phyloP scores from a whole-genome alignment of 1,140 invertebrate genomes.

The Telenomus remus region DNA sequence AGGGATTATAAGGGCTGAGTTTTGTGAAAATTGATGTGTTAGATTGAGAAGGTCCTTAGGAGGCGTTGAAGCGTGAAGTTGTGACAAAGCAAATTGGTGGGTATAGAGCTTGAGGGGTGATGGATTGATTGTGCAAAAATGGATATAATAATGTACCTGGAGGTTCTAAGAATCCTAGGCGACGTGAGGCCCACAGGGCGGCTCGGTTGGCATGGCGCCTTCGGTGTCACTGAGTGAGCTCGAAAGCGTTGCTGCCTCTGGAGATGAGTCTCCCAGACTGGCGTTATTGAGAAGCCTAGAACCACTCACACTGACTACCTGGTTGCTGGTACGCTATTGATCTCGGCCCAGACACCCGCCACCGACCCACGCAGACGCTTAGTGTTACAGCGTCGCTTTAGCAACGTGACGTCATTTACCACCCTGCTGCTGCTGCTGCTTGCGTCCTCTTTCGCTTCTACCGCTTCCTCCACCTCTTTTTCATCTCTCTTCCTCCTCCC shows the following conservation, averaged over 20 bases:
- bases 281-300: slow-evolving; percentile 69
- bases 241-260: slow-evolving; percentile 68
- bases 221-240: slow-evolving; percentile 59
- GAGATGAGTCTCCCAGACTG: slow-evolving; percentile 74
- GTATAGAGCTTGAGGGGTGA: not conserved
- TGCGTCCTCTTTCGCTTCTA: slow-evolving; percentile 49
- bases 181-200: slow-evolving; percentile 60
- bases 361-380: slow-evolving; percentile 72
- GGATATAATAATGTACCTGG: slow-evolving; percentile 61
- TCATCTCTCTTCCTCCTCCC: not conserved
- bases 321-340: slow-evolving; percentile 74
- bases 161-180: slow-evolving; percentile 70
- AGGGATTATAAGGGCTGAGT: no score
- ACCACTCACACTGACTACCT: slow-evolving; percentile 69
- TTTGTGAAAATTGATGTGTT: not conserved
- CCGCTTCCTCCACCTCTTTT: slow-evolving; percentile 48
- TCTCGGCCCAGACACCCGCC: slow-evolving; percentile 71
- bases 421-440: no score
- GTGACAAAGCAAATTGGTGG: not conserved
- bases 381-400: slow-evolving; percentile 74
- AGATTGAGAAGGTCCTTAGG: not conserved
- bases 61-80: slow-evolving; percentile 26
- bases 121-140: not conserved
- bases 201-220: slow-evolving; percentile 51
- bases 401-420: slow-evolving; percentile 74